Evolutionary conservation across 64 coral and sea anemone species (phyloP).

Genomic region (Actinia equina): DNA sequence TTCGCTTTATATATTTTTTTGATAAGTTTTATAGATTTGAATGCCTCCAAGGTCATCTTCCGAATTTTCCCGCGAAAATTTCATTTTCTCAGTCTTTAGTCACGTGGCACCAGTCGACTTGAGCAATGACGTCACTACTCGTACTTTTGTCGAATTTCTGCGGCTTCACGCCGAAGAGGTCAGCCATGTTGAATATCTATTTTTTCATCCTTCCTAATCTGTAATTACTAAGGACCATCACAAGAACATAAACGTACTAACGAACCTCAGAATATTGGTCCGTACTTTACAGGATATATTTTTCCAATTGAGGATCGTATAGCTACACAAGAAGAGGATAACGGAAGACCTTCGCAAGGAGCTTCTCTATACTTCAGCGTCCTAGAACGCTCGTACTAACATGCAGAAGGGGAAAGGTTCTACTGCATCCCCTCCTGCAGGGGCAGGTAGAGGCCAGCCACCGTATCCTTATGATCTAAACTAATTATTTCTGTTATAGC

Average conservation of each 20-base stretch:
- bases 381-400: slow-evolving; percentile 73
- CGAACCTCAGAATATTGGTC: slow-evolving; percentile 37
- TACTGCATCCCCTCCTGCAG: slow-evolving; percentile 63
- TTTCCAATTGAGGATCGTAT: slow-evolving; percentile 12
- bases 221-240: slow-evolving; percentile 69
- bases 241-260: slow-evolving; percentile 40
- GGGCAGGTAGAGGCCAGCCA: slow-evolving; percentile 30
- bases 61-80: slow-evolving; percentile 39
- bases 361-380: slow-evolving; percentile 83
- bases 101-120: slow-evolving; percentile 36
- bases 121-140: slow-evolving; percentile 92
- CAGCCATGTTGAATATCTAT: slow-evolving; percentile 91
- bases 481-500: neutral
- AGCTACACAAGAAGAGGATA: slow-evolving; percentile 24
- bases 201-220: slow-evolving; percentile 90
- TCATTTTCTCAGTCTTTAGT: slow-evolving; percentile 15
- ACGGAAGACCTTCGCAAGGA: slow-evolving; percentile 95
- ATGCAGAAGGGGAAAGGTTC: slow-evolving; percentile 95
- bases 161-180: slow-evolving; percentile 97
- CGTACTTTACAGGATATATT: slow-evolving; percentile 30
- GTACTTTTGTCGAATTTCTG: slow-evolving; percentile 72
- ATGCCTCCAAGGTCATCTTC: neutral
- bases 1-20: neutral
- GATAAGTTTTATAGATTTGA: too few species aligned
- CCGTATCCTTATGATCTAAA: slow-evolving; percentile 60